Base-by-base conservation (phyloP, 2,113 vertebrate genomes). In the Echinops telfairi region DNA sequence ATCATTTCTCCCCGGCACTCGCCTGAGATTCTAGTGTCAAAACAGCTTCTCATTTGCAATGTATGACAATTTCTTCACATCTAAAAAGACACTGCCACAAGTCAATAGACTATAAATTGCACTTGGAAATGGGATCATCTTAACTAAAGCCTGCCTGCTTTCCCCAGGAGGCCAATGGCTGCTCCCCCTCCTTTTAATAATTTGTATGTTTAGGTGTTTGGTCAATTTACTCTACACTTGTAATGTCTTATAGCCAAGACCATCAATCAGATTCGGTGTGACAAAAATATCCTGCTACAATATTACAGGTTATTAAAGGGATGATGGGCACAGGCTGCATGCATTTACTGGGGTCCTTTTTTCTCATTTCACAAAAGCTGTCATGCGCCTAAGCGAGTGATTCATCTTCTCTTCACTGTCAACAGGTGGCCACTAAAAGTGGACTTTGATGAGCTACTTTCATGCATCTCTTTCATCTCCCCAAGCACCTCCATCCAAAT, bases 41-140 rank as follows among this genome's bases (percentile, higher is more conserved):
- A 98, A 98, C 97, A 98, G 98, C 98, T 99, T 99, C 99, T 99
- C 99, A 99, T 99, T 99, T 99, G 98, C 98, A 98, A 99, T 98
- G 98, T 99, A 98, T 98, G 99, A 99, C 99, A 99, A 99, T 99
- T 99, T 99, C 98, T 99, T 98, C 98, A 97, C 97, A 98, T 98
- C 97, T 98, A 98, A 98, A 98, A 98, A 98, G 99, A 99, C 98
- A 98, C 97, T 98, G 98, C 98, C 98, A 98, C 98, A 97, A 98
- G 99, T 99, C 99, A 99, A 99, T 99, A 99, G 99, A 99, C 98
- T 98, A 99, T 99, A 99, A 99, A 99, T 99, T 99, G 99, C 98
- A 97, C 98, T 98, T 98, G 98, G 98, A 98, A 98, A 99, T 97
- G 97, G 98, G 96, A 98, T 98, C 98, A 97, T 98, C 98, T 99